Evolutionary conservation across 2,888 invertebrate species (phyloP).

Genomic region (Caenorhabditis macrosperma): DNA sequence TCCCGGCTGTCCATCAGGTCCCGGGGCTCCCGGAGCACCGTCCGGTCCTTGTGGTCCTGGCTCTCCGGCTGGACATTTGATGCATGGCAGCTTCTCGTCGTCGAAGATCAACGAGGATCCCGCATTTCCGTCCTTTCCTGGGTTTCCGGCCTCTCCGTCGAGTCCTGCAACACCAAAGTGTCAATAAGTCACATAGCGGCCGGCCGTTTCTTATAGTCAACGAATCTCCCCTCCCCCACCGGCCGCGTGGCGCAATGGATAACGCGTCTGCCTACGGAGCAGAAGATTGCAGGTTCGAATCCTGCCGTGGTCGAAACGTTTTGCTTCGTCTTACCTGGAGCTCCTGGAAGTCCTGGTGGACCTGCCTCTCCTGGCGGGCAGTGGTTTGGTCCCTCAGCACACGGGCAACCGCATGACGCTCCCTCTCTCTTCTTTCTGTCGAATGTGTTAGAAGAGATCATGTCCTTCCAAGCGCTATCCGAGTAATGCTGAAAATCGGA

Average conservation of each 20-base stretch:
- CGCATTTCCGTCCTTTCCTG: constrained; percentile 35
- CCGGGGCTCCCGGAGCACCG: constrained; percentile 47
- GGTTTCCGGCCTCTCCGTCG: constrained; percentile 43
- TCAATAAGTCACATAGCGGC: neutral
- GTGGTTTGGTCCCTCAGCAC: constrained; percentile 45
- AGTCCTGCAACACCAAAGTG: constrained; percentile 14
- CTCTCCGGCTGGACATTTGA: constrained; percentile 56
- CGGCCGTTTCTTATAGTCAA: neutral
- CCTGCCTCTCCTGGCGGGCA: constrained; percentile 51
- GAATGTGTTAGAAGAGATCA: constrained; percentile 45
- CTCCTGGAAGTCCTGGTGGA: constrained; percentile 50
- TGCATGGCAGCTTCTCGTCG: constrained; percentile 42
- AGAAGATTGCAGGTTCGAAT: constrained; percentile 81
- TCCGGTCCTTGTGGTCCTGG: constrained; percentile 50
- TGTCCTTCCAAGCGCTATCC: constrained; percentile 45
- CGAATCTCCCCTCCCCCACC: neutral
- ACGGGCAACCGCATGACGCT: constrained; percentile 35
- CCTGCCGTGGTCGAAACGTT: constrained; percentile 74
- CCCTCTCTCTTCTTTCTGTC: constrained; percentile 51
- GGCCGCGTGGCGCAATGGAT: constrained; percentile 68
- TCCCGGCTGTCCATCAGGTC: constrained; percentile 45
- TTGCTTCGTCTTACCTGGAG: constrained; percentile 27
- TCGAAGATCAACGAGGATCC: constrained; percentile 39
- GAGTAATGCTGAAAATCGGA: constrained; percentile 32
- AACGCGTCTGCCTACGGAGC: constrained; percentile 80